A percentile compares a stretch with the other conserved stretches of the same genome.
Conservation (phyloP, 2,888 invertebrate species). For the Coenonympha glycerion region DNA sequence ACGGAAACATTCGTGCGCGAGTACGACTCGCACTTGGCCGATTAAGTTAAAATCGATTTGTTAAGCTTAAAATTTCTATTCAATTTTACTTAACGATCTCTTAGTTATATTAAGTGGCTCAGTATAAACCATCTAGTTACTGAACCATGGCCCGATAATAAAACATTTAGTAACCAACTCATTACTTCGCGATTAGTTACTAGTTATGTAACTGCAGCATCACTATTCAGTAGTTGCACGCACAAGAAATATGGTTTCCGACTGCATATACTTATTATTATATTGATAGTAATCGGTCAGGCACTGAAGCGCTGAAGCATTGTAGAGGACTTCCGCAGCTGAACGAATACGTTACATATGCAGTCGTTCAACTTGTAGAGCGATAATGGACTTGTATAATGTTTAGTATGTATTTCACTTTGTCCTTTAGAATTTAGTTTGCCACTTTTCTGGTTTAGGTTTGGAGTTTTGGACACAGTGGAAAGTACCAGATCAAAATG, state of each 20-base stretch:
- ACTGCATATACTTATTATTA: slow-evolving; percentile 5
- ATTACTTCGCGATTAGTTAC: neutral
- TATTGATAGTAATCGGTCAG: slow-evolving; percentile 6
- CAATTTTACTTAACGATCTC: neutral
- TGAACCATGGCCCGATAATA: slow-evolving; percentile 2
- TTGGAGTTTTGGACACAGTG: too few species aligned
- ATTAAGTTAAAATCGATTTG: too few species aligned
- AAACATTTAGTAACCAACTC: neutral
- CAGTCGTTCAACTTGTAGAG: neutral
- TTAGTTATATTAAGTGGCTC: neutral
- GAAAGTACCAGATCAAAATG: too few species aligned
- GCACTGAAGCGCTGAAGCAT: slow-evolving; percentile 8
- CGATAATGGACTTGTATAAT: neutral
- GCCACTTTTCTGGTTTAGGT: too few species aligned
- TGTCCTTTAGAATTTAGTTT: too few species aligned
- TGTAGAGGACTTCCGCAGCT: slow-evolving; percentile 8
- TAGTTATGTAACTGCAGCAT: slow-evolving; percentile 11
- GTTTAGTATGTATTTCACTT: too few species aligned
- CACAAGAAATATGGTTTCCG: slow-evolving; percentile 8
- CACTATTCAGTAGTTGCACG: slow-evolving; percentile 1
- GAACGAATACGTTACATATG: neutral
- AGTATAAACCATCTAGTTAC: neutral
- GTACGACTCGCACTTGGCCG: too few species aligned
- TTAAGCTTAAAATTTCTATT: neutral
- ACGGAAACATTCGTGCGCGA: too few species aligned